phyloP scores from a whole-genome alignment of 2,797 vertebrate species.

The Fratercula arctica region DNA sequence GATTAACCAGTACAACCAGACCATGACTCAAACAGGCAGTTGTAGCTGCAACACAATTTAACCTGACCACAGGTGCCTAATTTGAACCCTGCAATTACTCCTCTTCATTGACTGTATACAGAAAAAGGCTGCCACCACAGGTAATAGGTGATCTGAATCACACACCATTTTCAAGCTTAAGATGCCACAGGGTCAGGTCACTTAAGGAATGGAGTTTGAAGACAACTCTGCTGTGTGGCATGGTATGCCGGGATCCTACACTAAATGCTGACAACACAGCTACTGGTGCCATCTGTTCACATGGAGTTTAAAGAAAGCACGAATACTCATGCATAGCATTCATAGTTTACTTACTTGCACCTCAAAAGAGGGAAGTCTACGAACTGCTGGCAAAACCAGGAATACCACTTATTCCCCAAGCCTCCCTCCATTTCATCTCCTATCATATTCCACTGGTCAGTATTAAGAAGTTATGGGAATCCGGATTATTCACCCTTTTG shows the following conservation, averaged over 20 bases:
- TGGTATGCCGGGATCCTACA: neutral
- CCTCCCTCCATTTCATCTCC: neutral
- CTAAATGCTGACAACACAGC: neutral
- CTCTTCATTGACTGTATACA: neutral
- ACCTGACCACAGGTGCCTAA: neutral
- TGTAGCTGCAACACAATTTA: neutral
- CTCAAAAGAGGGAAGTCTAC: neutral
- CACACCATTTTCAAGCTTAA: neutral
- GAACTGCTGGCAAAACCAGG: neutral
- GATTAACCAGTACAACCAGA: conserved; percentile 48
- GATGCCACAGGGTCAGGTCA: conserved; percentile 37
- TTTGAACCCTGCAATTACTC: conserved; percentile 9
- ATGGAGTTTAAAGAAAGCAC: neutral
- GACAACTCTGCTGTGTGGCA: neutral
- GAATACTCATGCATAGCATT: neutral
- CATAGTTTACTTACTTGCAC: neutral
- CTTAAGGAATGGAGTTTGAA: neutral
- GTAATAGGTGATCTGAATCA: conserved; percentile 16
- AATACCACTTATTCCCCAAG: neutral
- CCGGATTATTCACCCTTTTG: neutral
- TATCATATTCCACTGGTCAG: neutral
- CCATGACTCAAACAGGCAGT: conserved; percentile 43
- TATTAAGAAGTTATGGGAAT: neutral
- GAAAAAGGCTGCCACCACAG: neutral
- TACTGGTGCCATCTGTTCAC: neutral